These are phyloP conservation scores for Torymus aiolomorphi DNA, from an alignment of 2,888 invertebrate genomes.

Conservation along the genomic window DNA sequence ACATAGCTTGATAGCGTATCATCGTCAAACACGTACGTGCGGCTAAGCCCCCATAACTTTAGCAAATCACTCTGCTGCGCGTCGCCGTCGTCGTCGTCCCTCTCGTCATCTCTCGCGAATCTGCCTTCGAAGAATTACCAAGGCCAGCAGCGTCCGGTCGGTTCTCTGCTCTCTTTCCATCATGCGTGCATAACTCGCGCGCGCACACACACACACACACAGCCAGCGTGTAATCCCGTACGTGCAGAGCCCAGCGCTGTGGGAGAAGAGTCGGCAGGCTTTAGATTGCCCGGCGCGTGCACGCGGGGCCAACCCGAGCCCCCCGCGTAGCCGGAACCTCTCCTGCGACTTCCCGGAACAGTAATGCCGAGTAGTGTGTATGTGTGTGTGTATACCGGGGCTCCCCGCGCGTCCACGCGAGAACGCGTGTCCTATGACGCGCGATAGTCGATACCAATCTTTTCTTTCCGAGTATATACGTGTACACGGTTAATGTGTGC, in stretches of 20 bases:
- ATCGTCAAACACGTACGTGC: no score
- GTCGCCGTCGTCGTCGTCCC: no score
- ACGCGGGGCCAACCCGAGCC: conserved; percentile 56
- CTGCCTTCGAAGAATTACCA: no score
- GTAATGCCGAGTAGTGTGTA: not conserved
- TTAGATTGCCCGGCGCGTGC: conserved; percentile 18
- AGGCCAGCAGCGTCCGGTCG: no score
- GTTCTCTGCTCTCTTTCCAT: no score
- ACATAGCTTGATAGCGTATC: no score
- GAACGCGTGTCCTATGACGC: conserved; percentile 22
- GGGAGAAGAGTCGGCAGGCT: not conserved
- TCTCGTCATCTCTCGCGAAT: no score
- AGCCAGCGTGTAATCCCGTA: not conserved
- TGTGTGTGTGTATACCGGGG: not conserved
- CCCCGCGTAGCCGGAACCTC: conserved; percentile 71
- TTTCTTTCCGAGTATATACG: no score
- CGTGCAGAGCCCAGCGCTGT: not conserved
- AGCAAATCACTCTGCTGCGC: no score
- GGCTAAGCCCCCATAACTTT: no score
- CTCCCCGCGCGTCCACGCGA: conserved; percentile 3
- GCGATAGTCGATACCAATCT: not conserved
- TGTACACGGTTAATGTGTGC: not conserved
- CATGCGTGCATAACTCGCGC: not conserved
- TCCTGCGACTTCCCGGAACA: conserved; percentile 68
- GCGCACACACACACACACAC: not conserved